Evolutionary conservation across 2,797 vertebrate genomes (phyloP).

Genomic region (Anguilla marmorata): DNA sequence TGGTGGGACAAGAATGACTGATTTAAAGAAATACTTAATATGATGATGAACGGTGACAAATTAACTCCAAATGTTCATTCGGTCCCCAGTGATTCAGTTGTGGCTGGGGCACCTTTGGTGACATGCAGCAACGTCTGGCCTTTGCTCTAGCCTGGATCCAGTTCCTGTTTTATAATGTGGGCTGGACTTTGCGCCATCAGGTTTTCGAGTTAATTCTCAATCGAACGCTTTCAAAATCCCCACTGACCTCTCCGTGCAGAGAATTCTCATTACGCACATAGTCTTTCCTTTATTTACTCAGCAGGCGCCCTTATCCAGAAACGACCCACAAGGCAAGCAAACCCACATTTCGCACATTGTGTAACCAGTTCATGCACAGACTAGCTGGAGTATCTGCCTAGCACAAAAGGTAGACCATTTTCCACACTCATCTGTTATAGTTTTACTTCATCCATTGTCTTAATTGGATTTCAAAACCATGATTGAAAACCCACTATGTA

Average conservation of each 20-base stretch:
- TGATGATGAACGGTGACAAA: background rate
- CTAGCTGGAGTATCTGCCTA: background rate
- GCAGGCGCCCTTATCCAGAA: background rate
- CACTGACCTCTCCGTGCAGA: constrained; percentile 7
- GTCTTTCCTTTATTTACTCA: constrained; percentile 4
- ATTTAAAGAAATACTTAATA: background rate
- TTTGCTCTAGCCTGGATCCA: background rate
- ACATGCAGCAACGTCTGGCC: background rate
- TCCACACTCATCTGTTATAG: background rate
- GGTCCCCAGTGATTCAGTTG: background rate
- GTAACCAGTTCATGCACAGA: background rate
- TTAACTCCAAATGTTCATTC: background rate
- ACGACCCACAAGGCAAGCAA: constrained; percentile 9
- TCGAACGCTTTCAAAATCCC: constrained; percentile 16
- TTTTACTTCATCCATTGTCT: background rate
- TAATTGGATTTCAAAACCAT: background rate
- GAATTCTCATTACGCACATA: constrained; percentile 3
- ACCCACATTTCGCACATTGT: background rate
- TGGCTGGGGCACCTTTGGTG: background rate
- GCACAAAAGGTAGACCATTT: background rate
- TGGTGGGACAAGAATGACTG: background rate
- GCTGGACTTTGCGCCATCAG: background rate
- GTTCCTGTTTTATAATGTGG: constrained; percentile 11
- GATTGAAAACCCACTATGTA: background rate
- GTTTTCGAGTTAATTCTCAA: constrained; percentile 21